Percentiles rank a stretch among this genome's conserved stretches.
phyloP scores from a whole-genome alignment of 2,888 invertebrate species.

The Drosophila nigritarsus region DNA sequence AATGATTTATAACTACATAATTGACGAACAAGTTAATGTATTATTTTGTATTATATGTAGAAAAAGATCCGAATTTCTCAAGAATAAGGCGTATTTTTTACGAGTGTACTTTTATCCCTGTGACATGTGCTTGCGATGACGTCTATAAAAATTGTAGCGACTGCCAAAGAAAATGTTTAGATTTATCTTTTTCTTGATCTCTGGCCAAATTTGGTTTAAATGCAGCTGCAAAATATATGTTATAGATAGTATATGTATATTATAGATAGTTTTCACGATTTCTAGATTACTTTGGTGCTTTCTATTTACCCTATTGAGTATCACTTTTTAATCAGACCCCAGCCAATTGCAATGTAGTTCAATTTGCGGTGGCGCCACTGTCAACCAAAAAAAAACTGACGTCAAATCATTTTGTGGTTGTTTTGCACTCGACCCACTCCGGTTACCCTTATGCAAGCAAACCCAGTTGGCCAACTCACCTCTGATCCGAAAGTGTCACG shows the following conservation, averaged over 20 bases:
- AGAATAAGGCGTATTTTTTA: background rate
- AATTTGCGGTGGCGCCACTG: conserved; percentile 56
- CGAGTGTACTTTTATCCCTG: conserved; percentile 29
- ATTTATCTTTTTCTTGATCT: conserved; percentile 38
- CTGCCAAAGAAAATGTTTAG: conserved; percentile 66
- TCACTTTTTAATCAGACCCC: conserved; percentile 39
- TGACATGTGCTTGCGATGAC: conserved; percentile 66
- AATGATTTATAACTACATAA: background rate
- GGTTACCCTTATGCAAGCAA: conserved; percentile 55
- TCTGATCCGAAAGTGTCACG: conserved; percentile 52
- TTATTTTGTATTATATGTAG: background rate
- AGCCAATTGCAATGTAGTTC: conserved; percentile 64
- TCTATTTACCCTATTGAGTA: conserved; percentile 38
- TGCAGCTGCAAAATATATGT: background rate
- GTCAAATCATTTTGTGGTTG: conserved; percentile 46
- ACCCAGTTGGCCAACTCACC: conserved; percentile 52
- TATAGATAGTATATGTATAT: background rate
- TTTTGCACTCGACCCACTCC: conserved; percentile 28
- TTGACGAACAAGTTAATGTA: background rate
- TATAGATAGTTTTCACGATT: background rate
- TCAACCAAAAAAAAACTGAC: conserved; percentile 31
- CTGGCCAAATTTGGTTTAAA: conserved; percentile 47
- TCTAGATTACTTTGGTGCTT: conserved; percentile 1
- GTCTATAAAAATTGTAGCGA: conserved; percentile 43
- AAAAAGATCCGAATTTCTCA: background rate